Base-by-base conservation (phyloP, 1,140 invertebrate genomes). In the Akabosia matsudoensis region DNA sequence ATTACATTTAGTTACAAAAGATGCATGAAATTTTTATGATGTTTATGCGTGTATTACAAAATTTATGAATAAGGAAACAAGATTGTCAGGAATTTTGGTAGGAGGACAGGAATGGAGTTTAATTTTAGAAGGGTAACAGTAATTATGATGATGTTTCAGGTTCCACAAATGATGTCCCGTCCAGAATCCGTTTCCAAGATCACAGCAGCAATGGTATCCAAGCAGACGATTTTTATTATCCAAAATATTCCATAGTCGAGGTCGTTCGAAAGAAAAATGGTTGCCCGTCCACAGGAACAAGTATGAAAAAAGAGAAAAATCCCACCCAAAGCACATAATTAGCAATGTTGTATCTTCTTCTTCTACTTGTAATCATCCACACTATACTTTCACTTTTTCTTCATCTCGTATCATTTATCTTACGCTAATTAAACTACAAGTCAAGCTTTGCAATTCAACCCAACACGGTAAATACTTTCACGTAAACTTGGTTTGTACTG, bases 261-360 rank as follows among this genome's bases (percentile, higher is more conserved):
- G 24, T 67, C 61, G 61, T 67, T 30, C 61, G 28, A 13, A 61
- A 45, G 18, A 10, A 45, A 45, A 18, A 61, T 30, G 61, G 61
- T 67, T 30, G 61, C 61, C 61, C 61, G 31, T 28, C 24, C 28
- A 56, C 10, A 56, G 61, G 61, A 67, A 67, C 24, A 67, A 28
- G 24, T 28, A 31, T 28, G 31, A 67, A 67, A 67, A 30, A 31
- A 67, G 24, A 31, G n/a, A 67, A 67, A 28, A 67, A 45, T 45
- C 37, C 37, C 37, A 45, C 37, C 37, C 37, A 67, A 67, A 67
- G 2, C 28, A 67, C 61, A 67, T 67, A 67, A 67, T 67, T 67
- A 67, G 61, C 14, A 67, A 67, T 30, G 28, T n/a, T 67, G 4
- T 4, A 28, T 67, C n/a, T 67, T 7, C 26, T 56, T n/a, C 3